Evolutionary conservation across 2,888 invertebrate species (phyloP).

Genomic region (Cryptocephalus moraei): DNA sequence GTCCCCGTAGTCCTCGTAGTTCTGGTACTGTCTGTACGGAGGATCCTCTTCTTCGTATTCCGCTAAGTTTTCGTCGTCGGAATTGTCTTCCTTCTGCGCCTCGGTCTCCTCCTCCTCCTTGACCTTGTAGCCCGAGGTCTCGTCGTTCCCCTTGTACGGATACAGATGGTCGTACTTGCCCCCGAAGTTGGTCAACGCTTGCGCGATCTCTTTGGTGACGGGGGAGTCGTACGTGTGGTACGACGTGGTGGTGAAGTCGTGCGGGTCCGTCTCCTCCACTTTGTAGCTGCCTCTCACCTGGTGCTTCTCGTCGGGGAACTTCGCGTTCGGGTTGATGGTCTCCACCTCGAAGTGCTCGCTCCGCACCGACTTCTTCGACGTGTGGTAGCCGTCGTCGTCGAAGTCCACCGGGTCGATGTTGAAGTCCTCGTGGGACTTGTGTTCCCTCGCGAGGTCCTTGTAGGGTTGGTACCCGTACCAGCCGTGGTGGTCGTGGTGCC

Average conservation of each 20-base stretch:
- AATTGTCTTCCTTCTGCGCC: not conserved
- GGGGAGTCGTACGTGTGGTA: slow-evolving; percentile 13
- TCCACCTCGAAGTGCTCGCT: slow-evolving; percentile 14
- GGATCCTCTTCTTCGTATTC: not conserved
- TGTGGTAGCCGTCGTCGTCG: slow-evolving; percentile 12
- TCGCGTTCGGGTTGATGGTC: slow-evolving; percentile 7
- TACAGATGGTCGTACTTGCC: not conserved
- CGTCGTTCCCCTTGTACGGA: not conserved
- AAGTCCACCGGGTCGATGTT: slow-evolving; percentile 1
- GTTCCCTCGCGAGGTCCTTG: not conserved
- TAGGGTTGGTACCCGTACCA: not conserved
- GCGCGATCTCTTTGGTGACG: slow-evolving; percentile 10
- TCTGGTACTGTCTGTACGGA: not conserved
- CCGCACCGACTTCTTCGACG: slow-evolving; percentile 12
- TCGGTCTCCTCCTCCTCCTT: not conserved
- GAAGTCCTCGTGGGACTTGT: not conserved
- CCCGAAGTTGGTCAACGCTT: slow-evolving; percentile 9
- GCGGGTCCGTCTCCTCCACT: slow-evolving; percentile 15
- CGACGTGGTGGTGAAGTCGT: slow-evolving; percentile 11
- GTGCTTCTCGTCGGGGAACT: slow-evolving; percentile 5
- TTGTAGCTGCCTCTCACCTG: slow-evolving; percentile 11
- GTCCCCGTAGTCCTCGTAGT: not conserved
- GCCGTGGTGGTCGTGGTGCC: slow-evolving; percentile 11
- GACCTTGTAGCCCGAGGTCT: not conserved
- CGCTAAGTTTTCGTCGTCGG: not conserved